A percentile compares a stretch with the other conserved stretches of the same genome.
Conservation (phyloP, 2,797 vertebrate genomes). For the Hybognathus amarus region DNA sequence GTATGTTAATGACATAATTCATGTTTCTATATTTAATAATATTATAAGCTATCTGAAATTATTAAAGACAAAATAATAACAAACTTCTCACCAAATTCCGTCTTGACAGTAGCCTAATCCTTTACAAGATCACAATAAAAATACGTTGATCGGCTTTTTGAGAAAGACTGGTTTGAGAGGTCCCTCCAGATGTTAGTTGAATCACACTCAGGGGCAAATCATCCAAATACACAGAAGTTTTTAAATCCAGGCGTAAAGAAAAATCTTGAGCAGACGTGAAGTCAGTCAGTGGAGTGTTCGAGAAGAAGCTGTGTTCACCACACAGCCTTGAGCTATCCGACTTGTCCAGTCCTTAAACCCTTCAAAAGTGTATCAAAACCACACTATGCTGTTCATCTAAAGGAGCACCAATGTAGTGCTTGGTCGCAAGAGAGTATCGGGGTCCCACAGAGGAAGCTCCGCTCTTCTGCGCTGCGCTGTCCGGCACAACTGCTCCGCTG, state of each 20-base stretch:
- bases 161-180: conserved; percentile 29
- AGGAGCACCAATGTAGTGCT: neutral
- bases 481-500: conserved; percentile 68
- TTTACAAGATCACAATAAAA: conserved; percentile 13
- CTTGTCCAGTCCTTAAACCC: conserved; percentile 37
- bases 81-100: conserved; percentile 39
- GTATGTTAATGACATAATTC: neutral
- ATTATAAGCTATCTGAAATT: neutral
- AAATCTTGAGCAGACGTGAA: conserved; percentile 11
- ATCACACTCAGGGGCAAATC: conserved; percentile 20
- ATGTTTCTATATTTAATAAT: neutral
- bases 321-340: conserved; percentile 23
- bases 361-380: conserved; percentile 6
- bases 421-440: neutral
- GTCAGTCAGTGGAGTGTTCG: conserved; percentile 20
- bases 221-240: conserved; percentile 41
- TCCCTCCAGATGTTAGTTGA: conserved; percentile 28
- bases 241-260: neutral
- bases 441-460: conserved; percentile 3
- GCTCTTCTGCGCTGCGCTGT: conserved; percentile 29
- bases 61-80: neutral
- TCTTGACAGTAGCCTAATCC: conserved; percentile 46
- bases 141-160: neutral
- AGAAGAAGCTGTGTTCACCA: conserved; percentile 23
- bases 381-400: conserved; percentile 1